Evolutionary conservation across 2,888 invertebrate genomes (phyloP), one percentile per base, ranked within the genome.

Genomic region (Rhopalosiphum nymphaeae): DNA sequence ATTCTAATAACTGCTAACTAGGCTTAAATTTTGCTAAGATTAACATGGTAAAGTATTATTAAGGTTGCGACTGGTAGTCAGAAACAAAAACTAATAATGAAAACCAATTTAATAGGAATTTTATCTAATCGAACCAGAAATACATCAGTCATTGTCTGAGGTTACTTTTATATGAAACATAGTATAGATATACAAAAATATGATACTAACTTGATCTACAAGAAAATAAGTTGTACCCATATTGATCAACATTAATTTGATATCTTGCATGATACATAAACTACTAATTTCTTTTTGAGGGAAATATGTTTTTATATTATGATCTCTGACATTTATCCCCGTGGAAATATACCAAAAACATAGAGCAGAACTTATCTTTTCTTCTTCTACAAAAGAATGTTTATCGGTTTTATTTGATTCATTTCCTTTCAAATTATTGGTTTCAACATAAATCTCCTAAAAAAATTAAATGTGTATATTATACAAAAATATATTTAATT

Each of bases 291-390:
- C 94, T 91, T 2, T 91, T 49, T 89, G 92, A 10, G 92, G 92
- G 53, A 89, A 93, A 93, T 93, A 93, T 89, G 89, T 53, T 93
- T 93, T 93, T 44, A 93, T n/a, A 13, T 93, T 93, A 93, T 89
- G 29, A 53, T 93, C 78, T 44, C 92, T 53, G 1, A 93, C 92
- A 93, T 89, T 93, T 78, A 53, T 13, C 10, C 53, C 94, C 25
- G 86, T 94, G 9, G 87, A 42, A 44, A 94, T 67, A 29, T 44
- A 91, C 91, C 91, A 93, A 93, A 93, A 93, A 44, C 92, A 93
- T 78, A 89, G 25, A 44, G 92, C 92, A 56, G 92, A 93, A 89
- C 92, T 93, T 36, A 78, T 78, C 3, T 93, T 93, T 89, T 89
- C 89, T 36, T 91, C n/a, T 91, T 87, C 61, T 42, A 4, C 11